Base-by-base conservation (phyloP, 1,140 invertebrate species). In the Scaptodrosophila lebanonensis region DNA sequence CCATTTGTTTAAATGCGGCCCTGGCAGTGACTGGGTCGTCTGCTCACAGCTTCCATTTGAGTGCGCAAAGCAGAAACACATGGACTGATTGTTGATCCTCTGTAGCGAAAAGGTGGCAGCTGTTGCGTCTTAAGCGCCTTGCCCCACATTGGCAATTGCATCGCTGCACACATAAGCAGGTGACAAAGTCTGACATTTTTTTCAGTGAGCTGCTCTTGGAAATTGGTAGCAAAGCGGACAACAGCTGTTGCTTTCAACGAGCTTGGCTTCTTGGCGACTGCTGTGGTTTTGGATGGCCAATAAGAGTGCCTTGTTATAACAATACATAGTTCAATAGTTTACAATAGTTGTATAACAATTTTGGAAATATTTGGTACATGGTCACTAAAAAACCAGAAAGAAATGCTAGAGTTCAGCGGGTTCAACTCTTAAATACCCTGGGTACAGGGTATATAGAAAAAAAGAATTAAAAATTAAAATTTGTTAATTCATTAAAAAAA, bases 11-110 rank as follows among this genome's bases (percentile, higher is more conserved):
- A 79, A 77, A 64, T 50, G 64, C 68, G 59, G 47, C 49, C 35
- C 43, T 51, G 43, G 45, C 30, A 65, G 44, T 32, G 16, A 32
- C 42, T 20, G 58, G 43, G 44, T 49, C 27, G 39, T 52, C 47
- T 50, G 52, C 69, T 76, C 73, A 72, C 72, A 77, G 72, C 72
- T 77, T 77, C 73, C 72, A 77, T 79, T 79, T 77, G 73, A 77
- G 72, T 77, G 72, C 72, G 72, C 68, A 79, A 39, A 40, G 68
- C 57, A 71, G 58, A 73, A 77, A 79, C 73, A 79, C 73, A 77
- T 77, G 73, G 73, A 20, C 40, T 38, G 45, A 48, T 63, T n/a
- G 60, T 50, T 56, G 49, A 62, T 56, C 59, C 51, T 56, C 38
- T 57, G 52, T 62, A 39, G 39, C 39, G 52, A 38, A 25, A 16